Conservation (phyloP, 2,797 vertebrate genomes). For the Pelochelys cantorii region DNA sequence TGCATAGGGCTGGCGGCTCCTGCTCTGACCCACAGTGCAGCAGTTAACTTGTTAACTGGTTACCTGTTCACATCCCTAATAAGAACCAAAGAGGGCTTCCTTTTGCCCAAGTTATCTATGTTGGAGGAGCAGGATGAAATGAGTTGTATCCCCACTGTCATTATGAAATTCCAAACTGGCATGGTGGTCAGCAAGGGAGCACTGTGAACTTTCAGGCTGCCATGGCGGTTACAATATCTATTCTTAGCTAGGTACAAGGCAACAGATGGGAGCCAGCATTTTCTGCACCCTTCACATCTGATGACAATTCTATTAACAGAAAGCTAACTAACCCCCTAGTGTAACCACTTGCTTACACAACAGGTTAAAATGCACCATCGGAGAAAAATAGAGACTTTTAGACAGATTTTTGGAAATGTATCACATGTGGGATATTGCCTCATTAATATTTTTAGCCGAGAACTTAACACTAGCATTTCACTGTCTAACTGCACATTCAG, state of each 20-base stretch:
- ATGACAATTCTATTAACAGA: not conserved
- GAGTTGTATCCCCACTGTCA: not conserved
- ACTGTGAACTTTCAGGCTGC: not conserved
- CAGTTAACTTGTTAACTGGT: no score
- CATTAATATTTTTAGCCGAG: not conserved
- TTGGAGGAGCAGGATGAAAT: not conserved
- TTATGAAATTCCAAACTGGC: not conserved
- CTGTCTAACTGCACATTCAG: not conserved
- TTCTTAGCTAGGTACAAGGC: not conserved
- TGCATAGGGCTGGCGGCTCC: no score
- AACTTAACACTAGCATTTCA: not conserved
- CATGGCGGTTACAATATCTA: not conserved
- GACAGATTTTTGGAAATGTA: not conserved
- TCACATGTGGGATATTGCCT: not conserved
- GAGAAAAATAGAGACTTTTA: not conserved
- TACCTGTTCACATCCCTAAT: not conserved
- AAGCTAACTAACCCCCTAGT: not conserved
- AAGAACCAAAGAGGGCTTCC: not conserved
- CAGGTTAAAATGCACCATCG: not conserved
- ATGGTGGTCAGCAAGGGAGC: not conserved
- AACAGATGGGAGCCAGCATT: not conserved
- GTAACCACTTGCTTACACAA: not conserved
- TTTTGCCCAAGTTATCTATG: not conserved
- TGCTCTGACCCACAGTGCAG: no score
- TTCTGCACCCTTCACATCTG: fast-evolving